A percentile compares a stretch with the other conserved stretches of the same genome.
phyloP scores from a whole-genome alignment of 30 jellyfish, hydroid and myxozoan species.

The Turritopsis dohrnii region DNA sequence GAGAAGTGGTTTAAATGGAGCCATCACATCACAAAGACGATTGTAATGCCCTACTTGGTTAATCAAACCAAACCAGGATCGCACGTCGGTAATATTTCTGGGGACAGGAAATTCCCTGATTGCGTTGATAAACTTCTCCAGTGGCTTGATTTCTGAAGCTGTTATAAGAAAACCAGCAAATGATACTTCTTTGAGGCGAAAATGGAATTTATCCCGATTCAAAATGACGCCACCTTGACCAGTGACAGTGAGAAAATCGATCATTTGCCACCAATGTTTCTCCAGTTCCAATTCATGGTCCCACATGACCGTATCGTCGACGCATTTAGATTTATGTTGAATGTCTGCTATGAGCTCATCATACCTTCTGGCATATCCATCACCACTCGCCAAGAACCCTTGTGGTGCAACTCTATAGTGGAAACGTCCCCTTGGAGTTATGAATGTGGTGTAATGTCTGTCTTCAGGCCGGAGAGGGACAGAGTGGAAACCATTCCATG shows the following conservation, averaged over 20 bases:
- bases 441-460: conserved; percentile 1
- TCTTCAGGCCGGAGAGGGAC: neutral
- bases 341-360: neutral
- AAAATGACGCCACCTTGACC: no score
- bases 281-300: no score
- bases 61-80: conserved; percentile 16
- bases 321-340: no score
- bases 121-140: neutral
- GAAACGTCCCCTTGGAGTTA: neutral
- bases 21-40: neutral
- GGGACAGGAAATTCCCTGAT: neutral
- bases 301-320: no score
- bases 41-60: conserved; percentile 13
- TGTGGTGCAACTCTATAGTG: neutral
- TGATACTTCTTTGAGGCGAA: neutral
- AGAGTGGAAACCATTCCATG: neutral
- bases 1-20: neutral
- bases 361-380: conserved; percentile 11
- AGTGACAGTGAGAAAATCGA: no score
- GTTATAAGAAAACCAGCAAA: conserved; percentile 10
- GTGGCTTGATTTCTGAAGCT: neutral
- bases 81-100: neutral
- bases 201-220: conserved; percentile 11
- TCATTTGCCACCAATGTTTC: no score
- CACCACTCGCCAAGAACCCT: conserved; percentile 12